A percentile compares a stretch with the other conserved stretches of the same genome.
Evolutionary conservation across 2,888 invertebrate species (phyloP).

Genomic region (Salticus scenicus): DNA sequence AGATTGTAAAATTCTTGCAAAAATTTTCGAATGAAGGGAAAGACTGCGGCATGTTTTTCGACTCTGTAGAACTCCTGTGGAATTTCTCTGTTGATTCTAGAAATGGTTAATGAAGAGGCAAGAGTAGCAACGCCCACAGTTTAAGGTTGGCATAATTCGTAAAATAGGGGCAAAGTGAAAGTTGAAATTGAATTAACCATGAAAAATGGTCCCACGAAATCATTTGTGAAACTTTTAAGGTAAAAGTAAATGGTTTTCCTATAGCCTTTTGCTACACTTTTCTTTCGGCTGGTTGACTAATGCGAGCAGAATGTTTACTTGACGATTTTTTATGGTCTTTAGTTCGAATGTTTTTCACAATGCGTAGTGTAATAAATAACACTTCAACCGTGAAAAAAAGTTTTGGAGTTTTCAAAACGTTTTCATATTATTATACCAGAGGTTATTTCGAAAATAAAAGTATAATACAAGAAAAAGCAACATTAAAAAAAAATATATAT

Average conservation of each 20-base stretch:
- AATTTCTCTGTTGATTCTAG: background rate
- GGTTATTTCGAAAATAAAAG: too few relatives aligned
- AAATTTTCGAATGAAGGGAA: background rate
- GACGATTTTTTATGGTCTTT: too few relatives aligned
- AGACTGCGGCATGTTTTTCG: background rate
- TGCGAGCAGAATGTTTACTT: too few relatives aligned
- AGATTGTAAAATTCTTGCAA: conserved; percentile 4
- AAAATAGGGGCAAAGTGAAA: background rate
- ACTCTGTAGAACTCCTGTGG: background rate
- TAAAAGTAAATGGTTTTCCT: background rate
- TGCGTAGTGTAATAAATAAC: too few relatives aligned
- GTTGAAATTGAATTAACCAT: background rate
- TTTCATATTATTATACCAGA: too few relatives aligned
- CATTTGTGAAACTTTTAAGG: background rate
- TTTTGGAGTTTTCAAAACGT: too few relatives aligned
- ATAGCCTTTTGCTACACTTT: too few relatives aligned
- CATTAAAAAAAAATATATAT: too few relatives aligned
- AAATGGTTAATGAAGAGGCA: background rate
- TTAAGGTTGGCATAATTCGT: background rate
- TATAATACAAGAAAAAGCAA: too few relatives aligned
- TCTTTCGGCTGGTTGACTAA: too few relatives aligned
- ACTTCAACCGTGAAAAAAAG: too few relatives aligned
- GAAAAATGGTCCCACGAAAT: background rate
- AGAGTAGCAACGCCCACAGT: background rate
- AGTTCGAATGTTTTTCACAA: too few relatives aligned